A percentile compares a stretch with the other conserved stretches of the same genome.
Evolutionary conservation across 2,888 invertebrate species (phyloP).

Genomic region (Gandaritis pyraliata): DNA sequence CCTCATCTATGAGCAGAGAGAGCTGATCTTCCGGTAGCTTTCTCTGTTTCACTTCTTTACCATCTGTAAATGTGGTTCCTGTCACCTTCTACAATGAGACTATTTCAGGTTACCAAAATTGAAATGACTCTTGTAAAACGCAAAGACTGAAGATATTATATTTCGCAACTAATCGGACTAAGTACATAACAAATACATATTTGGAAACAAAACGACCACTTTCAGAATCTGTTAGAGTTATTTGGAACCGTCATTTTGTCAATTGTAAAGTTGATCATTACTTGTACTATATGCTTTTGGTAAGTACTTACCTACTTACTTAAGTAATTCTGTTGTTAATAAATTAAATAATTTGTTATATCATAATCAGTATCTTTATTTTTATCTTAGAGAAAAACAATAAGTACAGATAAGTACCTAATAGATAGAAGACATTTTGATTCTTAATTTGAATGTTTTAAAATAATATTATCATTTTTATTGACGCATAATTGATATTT

Average conservation of each 20-base stretch:
- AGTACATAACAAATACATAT: too few relatives aligned
- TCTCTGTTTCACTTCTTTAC: conserved; percentile 4
- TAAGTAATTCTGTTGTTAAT: background rate
- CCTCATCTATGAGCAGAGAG: background rate
- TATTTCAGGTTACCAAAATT: too few relatives aligned
- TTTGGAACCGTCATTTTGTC: too few relatives aligned
- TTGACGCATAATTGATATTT: background rate
- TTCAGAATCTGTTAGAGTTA: too few relatives aligned
- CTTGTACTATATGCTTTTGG: background rate
- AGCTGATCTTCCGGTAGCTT: background rate
- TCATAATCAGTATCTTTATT: conserved; percentile 20
- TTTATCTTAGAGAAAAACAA: conserved; percentile 20
- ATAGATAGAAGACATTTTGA: conserved; percentile 7
- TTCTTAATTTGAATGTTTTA: conserved; percentile 14
- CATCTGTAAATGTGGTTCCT: conserved; percentile 8
- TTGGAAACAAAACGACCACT: too few relatives aligned
- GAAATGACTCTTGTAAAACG: too few relatives aligned
- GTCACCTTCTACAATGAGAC: background rate
- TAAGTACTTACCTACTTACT: background rate
- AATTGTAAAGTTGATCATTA: too few relatives aligned
- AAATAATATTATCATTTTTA: background rate
- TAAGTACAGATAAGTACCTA: background rate
- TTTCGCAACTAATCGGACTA: too few relatives aligned
- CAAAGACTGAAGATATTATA: too few relatives aligned
- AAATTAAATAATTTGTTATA: conserved; percentile 7